These are phyloP conservation scores for Agelas oroides DNA, from an alignment of 37 sponge, comb jelly and placozoan species.

Conservation along the genomic window DNA sequence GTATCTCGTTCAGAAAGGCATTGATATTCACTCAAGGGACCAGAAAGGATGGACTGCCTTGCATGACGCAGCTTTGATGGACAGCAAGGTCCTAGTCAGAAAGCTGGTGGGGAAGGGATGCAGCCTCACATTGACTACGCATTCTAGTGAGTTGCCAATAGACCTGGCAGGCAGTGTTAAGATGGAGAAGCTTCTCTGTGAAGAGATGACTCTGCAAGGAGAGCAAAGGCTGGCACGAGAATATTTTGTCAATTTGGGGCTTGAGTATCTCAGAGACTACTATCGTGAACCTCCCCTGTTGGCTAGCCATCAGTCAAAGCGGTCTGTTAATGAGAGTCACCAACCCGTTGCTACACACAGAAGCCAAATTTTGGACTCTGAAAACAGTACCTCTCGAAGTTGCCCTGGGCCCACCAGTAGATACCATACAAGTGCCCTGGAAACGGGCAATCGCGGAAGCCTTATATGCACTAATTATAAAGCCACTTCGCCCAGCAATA, in stretches of 20 bases:
- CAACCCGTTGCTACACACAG: no score
- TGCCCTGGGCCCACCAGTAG: no score
- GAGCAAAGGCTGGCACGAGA: slow-evolving; percentile 32
- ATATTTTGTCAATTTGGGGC: slow-evolving; percentile 41
- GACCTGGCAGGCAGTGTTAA: slow-evolving; percentile 69
- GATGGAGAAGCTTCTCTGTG: slow-evolving; percentile 55
- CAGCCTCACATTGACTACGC: slow-evolving; percentile 16
- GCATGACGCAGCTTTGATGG: slow-evolving; percentile 76
- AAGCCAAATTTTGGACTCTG: no score
- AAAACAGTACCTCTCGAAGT: no score
- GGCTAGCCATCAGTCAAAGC: no score
- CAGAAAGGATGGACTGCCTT: slow-evolving; percentile 67
- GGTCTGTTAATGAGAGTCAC: no score
- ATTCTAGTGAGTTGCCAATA: slow-evolving; percentile 52
- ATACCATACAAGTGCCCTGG: no score
- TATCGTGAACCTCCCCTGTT: no score
- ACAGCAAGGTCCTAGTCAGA: slow-evolving; percentile 27
- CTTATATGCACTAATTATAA: no score
- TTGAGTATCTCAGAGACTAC: not conserved
- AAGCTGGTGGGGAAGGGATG: slow-evolving; percentile 59
- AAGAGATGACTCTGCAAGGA: slow-evolving; percentile 37
- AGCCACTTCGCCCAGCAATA: no score
- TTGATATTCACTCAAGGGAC: slow-evolving; percentile 53
- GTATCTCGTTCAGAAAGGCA: slow-evolving; percentile 67
- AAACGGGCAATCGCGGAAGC: no score